Base-by-base conservation (phyloP, 1,140 invertebrate species). In the Phortica variegata region DNA sequence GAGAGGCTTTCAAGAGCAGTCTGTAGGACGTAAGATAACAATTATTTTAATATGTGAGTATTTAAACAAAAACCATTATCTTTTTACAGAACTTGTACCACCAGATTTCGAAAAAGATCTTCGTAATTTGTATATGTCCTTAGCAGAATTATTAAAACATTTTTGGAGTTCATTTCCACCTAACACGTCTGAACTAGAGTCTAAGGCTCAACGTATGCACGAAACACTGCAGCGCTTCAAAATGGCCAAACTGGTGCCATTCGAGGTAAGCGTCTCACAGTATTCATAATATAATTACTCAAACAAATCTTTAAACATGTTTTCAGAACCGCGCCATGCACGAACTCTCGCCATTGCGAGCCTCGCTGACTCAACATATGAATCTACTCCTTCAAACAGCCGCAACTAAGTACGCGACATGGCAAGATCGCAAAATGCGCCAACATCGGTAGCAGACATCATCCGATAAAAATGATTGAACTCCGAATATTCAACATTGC, bases 91-190 rank as follows among this genome's bases (percentile, higher is more conserved):
- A 79, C 77, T 89, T 56, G 86, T 94, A 54, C 87, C 90, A 21
- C 71, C 81, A 26, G 89, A 94, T 63, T 81, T 95, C 45, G 88
- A 92, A 71, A 83, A 84, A 31, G 93, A 97, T 68, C 79, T 97
- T 9, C 81, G 87, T 34, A 84, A 87, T 49, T 78, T 95, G 21
- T 97, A 97, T 78, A 80, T 87, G 10, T 90, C 90, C 12, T 79
- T 90, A 2, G 86, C 89, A 54, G 94, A 97, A 79, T 78, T 98
- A 34, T 76, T 97, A 6, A 84, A 89, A 47, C 93, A 97, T 77
- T 95, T 97, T 78, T 98, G 95, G 94, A 82, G 85, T 19, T 91
- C 91, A 76, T 96, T 97, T 79, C 95, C 94, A 38, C 87, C 89
- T 9, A 91, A 88, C 0, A 88, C 86, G 6, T 82, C 85, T 29